Conservation (phyloP, 2,888 invertebrate species). For the Phymatocera aterrima region DNA sequence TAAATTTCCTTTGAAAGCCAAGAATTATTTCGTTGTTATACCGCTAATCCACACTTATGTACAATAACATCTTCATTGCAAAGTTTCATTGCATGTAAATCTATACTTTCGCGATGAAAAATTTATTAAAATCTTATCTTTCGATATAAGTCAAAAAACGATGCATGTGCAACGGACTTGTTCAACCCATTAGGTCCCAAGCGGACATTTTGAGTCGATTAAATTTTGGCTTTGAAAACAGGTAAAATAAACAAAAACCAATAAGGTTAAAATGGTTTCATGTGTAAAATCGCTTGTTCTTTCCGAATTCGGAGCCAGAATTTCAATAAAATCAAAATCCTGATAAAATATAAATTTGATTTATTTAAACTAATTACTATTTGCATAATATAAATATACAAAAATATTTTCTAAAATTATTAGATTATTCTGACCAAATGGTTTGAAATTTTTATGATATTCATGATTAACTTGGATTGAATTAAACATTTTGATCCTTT, state of each 20-base stretch:
- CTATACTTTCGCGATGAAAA: too few relatives aligned
- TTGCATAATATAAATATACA: too few relatives aligned
- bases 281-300: not conserved
- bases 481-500: too few relatives aligned
- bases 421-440: too few relatives aligned
- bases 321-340: too few relatives aligned
- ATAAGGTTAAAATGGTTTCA: not conserved
- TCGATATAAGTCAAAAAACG: not conserved
- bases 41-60: slow-evolving; percentile 17
- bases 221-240: not conserved
- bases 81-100: not conserved
- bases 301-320: not conserved
- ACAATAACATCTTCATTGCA: not conserved
- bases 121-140: too few relatives aligned
- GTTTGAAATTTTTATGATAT: too few relatives aligned
- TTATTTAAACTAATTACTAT: too few relatives aligned
- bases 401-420: too few relatives aligned
- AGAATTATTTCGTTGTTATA: slow-evolving; percentile 11
- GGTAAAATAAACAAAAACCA: not conserved
- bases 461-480: too few relatives aligned
- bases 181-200: not conserved
- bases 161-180: not conserved
- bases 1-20: slow-evolving; percentile 9
- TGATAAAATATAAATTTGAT: too few relatives aligned
- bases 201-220: not conserved